Percentiles rank a stretch among this genome's conserved stretches.
phyloP scores from a whole-genome alignment of 2,888 invertebrate genomes.

The Molanna angustata region DNA sequence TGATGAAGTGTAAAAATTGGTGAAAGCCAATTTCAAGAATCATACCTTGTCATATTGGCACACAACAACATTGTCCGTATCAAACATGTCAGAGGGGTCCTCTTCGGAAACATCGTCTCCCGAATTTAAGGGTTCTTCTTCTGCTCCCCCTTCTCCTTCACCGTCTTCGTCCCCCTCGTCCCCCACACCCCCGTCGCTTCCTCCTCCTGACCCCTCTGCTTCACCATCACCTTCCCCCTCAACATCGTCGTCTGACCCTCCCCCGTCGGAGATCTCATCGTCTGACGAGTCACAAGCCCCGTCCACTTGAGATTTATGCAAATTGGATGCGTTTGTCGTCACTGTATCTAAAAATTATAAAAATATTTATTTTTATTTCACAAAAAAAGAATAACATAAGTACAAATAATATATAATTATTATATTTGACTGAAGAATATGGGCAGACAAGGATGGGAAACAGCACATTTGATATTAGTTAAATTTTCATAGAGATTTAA shows the following conservation, averaged over 20 bases:
- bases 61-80: constrained; percentile 98
- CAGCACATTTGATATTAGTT: no score
- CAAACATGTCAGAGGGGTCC: constrained; percentile 91
- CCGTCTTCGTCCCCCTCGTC: constrained; percentile 65
- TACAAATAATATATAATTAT: no score
- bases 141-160: constrained; percentile 59
- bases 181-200: constrained; percentile 61
- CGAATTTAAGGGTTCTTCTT: constrained; percentile 91
- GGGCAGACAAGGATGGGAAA: no score
- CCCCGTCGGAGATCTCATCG: constrained; percentile 75
- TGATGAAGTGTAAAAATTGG: no score
- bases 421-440: no score
- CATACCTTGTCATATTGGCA: constrained; percentile 98
- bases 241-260: constrained; percentile 75
- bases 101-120: constrained; percentile 98
- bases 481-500: no score
- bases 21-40: no score
- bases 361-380: no score
- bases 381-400: no score
- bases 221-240: constrained; percentile 61
- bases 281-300: constrained; percentile 68
- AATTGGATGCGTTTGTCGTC: constrained; percentile 7
- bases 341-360: constrained; percentile 6
- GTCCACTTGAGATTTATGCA: constrained; percentile 50
- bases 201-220: constrained; percentile 65